These are phyloP conservation scores for Lordiphosa stackelbergi DNA, from an alignment of 1,140 invertebrate species.

Conservation along the genomic window DNA sequence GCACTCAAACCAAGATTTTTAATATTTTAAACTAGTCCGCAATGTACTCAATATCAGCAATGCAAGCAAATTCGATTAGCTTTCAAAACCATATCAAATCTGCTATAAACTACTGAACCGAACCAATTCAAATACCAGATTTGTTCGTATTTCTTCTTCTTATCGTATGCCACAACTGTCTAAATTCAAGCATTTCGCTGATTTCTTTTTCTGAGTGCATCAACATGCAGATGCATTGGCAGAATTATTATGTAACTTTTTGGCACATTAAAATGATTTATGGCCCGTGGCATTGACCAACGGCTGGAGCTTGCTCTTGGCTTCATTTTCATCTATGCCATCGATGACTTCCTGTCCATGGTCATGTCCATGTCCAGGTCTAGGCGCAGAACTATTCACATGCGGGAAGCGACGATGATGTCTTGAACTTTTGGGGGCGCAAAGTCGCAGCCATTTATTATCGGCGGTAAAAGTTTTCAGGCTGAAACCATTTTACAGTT, in stretches of 20 bases:
- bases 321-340: slow-evolving; percentile 45
- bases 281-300: slow-evolving; percentile 68
- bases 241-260: slow-evolving; percentile 73
- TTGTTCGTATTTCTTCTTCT: too few species aligned
- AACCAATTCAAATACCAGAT: too few species aligned
- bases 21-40: too few species aligned
- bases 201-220: slow-evolving; percentile 2
- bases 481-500: slow-evolving; percentile 71
- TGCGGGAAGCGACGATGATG: slow-evolving; percentile 50
- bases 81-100: too few species aligned
- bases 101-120: too few species aligned
- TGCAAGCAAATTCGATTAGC: too few species aligned
- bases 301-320: slow-evolving; percentile 55
- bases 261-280: slow-evolving; percentile 74
- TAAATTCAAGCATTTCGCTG: too few species aligned
- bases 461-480: slow-evolving; percentile 64
- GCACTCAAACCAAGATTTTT: too few species aligned
- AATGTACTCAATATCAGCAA: too few species aligned
- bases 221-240: slow-evolving; percentile 40
- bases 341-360: slow-evolving; percentile 58
- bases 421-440: slow-evolving; percentile 71
- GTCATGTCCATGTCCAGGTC: slow-evolving; percentile 4
- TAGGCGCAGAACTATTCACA: slow-evolving; percentile 62
- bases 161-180: too few species aligned
- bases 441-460: slow-evolving; percentile 70